Percentiles rank a stretch among this genome's conserved stretches.
Evolutionary conservation across 1,140 invertebrate genomes (phyloP).

Genomic region (Sinonovacula constricta): DNA sequence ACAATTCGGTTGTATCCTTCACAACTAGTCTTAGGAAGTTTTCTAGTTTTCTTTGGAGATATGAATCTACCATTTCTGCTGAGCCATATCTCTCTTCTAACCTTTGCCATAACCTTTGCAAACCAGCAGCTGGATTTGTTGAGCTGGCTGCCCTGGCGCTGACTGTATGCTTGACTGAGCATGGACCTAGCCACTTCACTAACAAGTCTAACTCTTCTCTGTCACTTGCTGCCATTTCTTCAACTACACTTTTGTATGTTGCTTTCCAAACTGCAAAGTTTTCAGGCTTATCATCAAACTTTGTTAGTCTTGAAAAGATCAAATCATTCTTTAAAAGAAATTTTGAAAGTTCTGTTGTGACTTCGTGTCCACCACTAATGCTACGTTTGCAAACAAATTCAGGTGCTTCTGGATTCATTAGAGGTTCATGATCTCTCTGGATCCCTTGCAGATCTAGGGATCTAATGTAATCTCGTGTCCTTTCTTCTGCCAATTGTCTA

Average conservation of each 20-base stretch:
- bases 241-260: background rate
- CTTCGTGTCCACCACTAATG: too few relatives aligned
- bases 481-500: too few relatives aligned
- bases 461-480: too few relatives aligned
- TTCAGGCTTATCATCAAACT: conserved; percentile 15
- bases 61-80: conserved; percentile 32
- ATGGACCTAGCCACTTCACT: conserved; percentile 33
- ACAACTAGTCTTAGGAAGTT: conserved; percentile 15
- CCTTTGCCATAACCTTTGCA: conserved; percentile 16
- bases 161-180: conserved; percentile 7
- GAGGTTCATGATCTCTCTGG: too few relatives aligned
- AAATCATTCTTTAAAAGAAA: conserved; percentile 20
- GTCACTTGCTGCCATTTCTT: background rate
- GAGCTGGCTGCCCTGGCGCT: conserved; percentile 1
- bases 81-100: conserved; percentile 28
- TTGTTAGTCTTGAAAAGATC: background rate
- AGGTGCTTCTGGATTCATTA: too few relatives aligned
- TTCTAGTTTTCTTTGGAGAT: conserved; percentile 23
- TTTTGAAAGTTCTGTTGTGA: conserved; percentile 15
- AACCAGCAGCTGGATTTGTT: background rate
- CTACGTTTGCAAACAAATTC: too few relatives aligned
- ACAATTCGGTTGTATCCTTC: conserved; percentile 17
- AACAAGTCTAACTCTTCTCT: conserved; percentile 23
- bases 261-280: conserved; percentile 10
- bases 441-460: too few relatives aligned